A percentile compares a stretch with the other conserved stretches of the same genome.
These are phyloP conservation scores for Neodon shergylaensis DNA, from an alignment of 2,113 vertebrate species.

Conservation along the genomic window DNA sequence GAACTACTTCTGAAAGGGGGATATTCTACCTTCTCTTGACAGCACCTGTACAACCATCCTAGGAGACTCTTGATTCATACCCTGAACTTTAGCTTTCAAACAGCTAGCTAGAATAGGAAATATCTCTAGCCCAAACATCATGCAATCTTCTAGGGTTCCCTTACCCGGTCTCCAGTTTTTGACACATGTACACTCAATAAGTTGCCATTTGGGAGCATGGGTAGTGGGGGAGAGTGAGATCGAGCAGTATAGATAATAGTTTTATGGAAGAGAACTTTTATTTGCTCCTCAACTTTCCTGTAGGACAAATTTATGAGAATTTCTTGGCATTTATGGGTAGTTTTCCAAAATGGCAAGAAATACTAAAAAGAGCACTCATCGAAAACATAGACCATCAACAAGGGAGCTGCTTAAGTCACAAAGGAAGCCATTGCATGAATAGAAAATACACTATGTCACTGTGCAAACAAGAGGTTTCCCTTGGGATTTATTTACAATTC, in stretches of 20 bases:
- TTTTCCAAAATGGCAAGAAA: neutral
- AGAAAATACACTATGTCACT: neutral
- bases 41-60: neutral
- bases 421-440: slow-evolving; percentile 23
- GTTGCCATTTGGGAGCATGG: neutral
- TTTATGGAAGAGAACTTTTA: neutral
- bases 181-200: neutral
- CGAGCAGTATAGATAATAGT: neutral
- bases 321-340: neutral
- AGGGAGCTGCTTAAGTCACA: neutral
- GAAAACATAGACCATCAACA: neutral
- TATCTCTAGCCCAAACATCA: neutral
- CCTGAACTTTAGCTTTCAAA: neutral
- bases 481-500: slow-evolving; percentile 58
- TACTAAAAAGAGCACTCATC: neutral
- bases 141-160: neutral
- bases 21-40: neutral
- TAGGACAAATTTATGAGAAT: neutral
- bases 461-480: slow-evolving; percentile 58
- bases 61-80: neutral
- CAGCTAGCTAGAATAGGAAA: neutral
- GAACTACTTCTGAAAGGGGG: neutral
- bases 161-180: neutral
- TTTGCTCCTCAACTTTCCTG: neutral
- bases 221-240: neutral